These are phyloP conservation scores for Diachasma alloeum DNA, from an alignment of 1,140 invertebrate species.

Conservation along the genomic window DNA sequence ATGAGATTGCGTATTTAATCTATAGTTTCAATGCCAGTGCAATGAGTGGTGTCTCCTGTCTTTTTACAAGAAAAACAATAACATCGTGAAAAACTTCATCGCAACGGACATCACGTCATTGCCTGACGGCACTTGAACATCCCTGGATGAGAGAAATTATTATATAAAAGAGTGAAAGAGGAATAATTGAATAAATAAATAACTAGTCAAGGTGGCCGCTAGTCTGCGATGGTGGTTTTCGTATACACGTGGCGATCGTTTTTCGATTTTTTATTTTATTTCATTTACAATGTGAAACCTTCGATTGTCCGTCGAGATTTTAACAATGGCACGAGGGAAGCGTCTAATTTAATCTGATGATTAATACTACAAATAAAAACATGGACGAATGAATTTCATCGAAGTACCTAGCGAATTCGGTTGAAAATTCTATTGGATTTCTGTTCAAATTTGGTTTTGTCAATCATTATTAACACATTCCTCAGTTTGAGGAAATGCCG, in stretches of 20 bases:
- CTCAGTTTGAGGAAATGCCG: too few relatives aligned
- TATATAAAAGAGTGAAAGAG: neutral
- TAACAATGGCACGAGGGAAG: neutral
- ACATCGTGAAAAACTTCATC: neutral
- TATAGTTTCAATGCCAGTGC: neutral
- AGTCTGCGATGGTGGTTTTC: conserved; percentile 59
- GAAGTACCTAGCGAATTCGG: too few relatives aligned
- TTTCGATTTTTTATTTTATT: conserved; percentile 24
- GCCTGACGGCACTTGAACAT: neutral
- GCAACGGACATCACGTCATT: neutral
- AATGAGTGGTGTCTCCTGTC: neutral
- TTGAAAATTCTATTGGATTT: too few relatives aligned
- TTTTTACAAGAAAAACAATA: neutral
- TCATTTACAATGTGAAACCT: neutral
- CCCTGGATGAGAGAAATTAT: conserved; percentile 37
- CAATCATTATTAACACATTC: too few relatives aligned
- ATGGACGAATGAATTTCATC: conserved; percentile 24
- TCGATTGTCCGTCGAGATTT: too few relatives aligned
- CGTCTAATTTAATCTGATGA: conserved; percentile 44
- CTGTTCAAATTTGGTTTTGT: too few relatives aligned
- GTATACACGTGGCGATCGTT: conserved; percentile 46
- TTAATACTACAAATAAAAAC: neutral
- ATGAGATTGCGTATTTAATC: conserved; percentile 29
- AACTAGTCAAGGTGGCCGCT: conserved; percentile 65
- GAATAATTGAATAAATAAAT: conserved; percentile 47